phyloP scores from a whole-genome alignment of 2,888 invertebrate species.

The Digitonthophagus gazella region DNA sequence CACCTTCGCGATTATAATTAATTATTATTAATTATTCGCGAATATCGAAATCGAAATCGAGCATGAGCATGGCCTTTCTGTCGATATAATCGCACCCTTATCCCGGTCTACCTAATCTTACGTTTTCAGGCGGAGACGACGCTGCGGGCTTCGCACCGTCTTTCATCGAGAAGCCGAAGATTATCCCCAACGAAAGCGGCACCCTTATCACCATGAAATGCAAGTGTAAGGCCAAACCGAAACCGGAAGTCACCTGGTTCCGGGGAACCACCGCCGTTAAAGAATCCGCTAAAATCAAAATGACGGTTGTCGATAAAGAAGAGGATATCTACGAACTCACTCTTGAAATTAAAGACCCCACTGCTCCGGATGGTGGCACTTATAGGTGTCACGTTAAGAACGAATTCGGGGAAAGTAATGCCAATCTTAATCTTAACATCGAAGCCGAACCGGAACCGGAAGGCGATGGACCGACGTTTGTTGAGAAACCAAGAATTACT shows the following conservation, averaged over 20 bases:
- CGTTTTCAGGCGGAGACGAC: constrained; percentile 79
- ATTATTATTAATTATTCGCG: constrained; percentile 22
- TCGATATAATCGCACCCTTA: constrained; percentile 30
- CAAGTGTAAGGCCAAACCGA: constrained; percentile 92
- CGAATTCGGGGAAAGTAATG: constrained; percentile 94
- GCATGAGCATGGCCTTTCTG: constrained; percentile 52
- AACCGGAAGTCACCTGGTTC: constrained; percentile 94
- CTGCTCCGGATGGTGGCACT: constrained; percentile 78
- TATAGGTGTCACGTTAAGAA: constrained; percentile 95
- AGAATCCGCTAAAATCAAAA: constrained; percentile 81
- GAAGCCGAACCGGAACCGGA: constrained; percentile 94
- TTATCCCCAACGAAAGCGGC: constrained; percentile 97
- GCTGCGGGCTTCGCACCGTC: constrained; percentile 93
- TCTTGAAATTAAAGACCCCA: constrained; percentile 80
- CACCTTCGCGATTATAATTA: constrained; percentile 25
- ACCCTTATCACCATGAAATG: constrained; percentile 97
- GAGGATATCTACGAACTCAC: constrained; percentile 86
- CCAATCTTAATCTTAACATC: constrained; percentile 94
- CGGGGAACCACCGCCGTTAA: constrained; percentile 82
- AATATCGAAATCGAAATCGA: constrained; percentile 32
- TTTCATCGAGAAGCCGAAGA: constrained; percentile 97
- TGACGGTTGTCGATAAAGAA: constrained; percentile 72
- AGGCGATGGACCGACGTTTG: constrained; percentile 92
- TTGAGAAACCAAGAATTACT: constrained; percentile 84
- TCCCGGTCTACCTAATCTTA: constrained; percentile 22